Evolutionary conservation across 1,140 invertebrate species (phyloP), one percentile per base, ranked within the genome.

Genomic region (Coptotermes formosanus): DNA sequence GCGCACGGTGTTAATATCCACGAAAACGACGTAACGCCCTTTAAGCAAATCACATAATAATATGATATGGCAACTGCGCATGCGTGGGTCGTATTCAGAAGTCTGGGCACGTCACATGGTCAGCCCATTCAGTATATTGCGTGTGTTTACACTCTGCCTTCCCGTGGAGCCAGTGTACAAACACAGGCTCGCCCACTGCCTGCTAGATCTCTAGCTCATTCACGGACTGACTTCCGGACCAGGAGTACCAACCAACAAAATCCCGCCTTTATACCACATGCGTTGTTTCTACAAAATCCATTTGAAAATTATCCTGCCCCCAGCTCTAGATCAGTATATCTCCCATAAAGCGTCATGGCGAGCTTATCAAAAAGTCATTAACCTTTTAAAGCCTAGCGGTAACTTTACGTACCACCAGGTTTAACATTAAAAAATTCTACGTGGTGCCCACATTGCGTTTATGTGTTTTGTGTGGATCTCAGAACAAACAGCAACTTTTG

Each of bases 1-100:
- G 4, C 25, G n/a, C 25, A 55, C 52, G 21, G 1, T 55, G 52
- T 55, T 21, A 55, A 19, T 55, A 55, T 16, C 19, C 45, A 64
- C 59, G 12, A 64, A 64, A 64, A 64, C 16, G 59, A n/a, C 64
- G n/a, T 30, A 75, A 75, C 64, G 64, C 64, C 64, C 64, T 75
- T 30, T n/a, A 75, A 75, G 64, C n/a, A 75, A 75, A 75, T 75
- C n/a, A 30, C n/a, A 30, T 30, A 75, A 75, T 30, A 75, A 75
- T 75, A 16, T 75, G n/a, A 75, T 75, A 75, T 75, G 64, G 64
- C 64, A 75, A 75, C 64, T 9, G n/a, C 64, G 64, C 64, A 30
- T 75, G 64, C 64, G 64, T 75, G 64, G 64, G 64, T 75, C 64
- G 64, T 75, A 75, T 75, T 75, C 64, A 30, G 64, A 25, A 75